These are phyloP conservation scores for Petrolisthes manimaculis DNA, from an alignment of 2,888 invertebrate species.

Conservation along the genomic window DNA sequence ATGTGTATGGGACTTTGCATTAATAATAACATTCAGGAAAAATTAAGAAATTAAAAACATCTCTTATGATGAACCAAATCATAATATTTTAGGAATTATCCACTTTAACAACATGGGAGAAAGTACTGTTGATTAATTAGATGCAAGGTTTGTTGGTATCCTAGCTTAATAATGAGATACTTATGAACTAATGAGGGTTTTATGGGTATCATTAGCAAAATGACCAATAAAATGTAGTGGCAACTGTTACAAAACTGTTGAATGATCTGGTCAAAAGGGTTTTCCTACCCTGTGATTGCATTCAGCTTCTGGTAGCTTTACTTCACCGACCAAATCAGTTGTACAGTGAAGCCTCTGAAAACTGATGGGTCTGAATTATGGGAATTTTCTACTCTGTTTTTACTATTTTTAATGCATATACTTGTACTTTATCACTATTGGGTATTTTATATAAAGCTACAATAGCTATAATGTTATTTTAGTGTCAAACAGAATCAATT, in stretches of 20 bases:
- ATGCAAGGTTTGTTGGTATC: neutral
- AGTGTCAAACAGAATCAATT: neutral
- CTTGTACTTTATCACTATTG: too few relatives aligned
- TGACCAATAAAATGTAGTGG: neutral
- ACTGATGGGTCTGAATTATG: neutral
- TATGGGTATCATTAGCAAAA: neutral
- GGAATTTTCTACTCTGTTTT: neutral
- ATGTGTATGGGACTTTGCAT: too few relatives aligned
- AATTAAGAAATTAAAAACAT: too few relatives aligned
- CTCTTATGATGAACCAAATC: too few relatives aligned
- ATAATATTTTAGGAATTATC: too few relatives aligned
- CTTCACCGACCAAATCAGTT: slow-evolving; percentile 30
- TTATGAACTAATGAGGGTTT: neutral
- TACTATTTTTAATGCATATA: neutral
- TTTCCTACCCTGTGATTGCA: slow-evolving; percentile 16
- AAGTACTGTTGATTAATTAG: too few relatives aligned
- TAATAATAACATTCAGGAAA: too few relatives aligned
- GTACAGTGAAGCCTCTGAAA: slow-evolving; percentile 4
- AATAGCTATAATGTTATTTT: neutral
- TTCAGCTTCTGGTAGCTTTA: slow-evolving; percentile 35
- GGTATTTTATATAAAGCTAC: too few relatives aligned
- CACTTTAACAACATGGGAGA: too few relatives aligned
- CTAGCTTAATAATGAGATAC: neutral
- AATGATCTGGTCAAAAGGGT: slow-evolving; percentile 15
- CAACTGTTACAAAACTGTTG: neutral